These are phyloP conservation scores for Mamestra brassicae DNA, from an alignment of 2,888 invertebrate genomes.

Conservation along the genomic window DNA sequence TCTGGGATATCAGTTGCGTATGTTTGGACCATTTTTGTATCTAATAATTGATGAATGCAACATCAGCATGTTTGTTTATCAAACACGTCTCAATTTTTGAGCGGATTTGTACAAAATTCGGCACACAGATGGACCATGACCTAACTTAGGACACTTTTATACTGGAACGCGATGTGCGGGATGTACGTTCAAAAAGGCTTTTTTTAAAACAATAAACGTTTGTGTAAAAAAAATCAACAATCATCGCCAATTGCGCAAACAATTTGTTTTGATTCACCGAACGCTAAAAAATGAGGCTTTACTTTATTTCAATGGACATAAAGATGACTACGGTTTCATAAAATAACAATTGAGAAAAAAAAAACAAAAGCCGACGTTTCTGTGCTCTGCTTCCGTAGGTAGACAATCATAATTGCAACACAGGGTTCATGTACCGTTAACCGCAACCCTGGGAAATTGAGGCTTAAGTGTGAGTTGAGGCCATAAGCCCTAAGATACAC, in stretches of 20 bases:
- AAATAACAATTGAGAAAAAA: neutral
- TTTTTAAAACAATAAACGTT: too few relatives aligned
- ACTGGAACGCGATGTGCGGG: too few relatives aligned
- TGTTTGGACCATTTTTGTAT: neutral
- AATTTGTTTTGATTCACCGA: slow-evolving; percentile 8
- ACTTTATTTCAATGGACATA: neutral
- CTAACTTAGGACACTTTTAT: too few relatives aligned
- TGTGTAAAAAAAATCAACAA: too few relatives aligned
- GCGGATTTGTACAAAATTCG: neutral
- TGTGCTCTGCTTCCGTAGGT: slow-evolving; percentile 6
- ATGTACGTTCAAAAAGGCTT: too few relatives aligned
- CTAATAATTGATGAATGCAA: neutral
- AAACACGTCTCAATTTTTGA: neutral
- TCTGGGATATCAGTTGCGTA: neutral
- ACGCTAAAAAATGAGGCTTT: neutral
- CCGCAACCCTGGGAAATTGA: slow-evolving; percentile 48
- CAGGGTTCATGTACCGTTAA: slow-evolving; percentile 34
- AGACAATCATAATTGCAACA: slow-evolving; percentile 43
- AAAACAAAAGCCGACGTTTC: slow-evolving; percentile 5
- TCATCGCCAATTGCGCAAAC: neutral
- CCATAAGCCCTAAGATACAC: slow-evolving; percentile 53
- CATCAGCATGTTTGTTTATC: neutral
- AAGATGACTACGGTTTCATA: neutral
- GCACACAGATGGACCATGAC: neutral
- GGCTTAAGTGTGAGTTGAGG: slow-evolving; percentile 54